Base-by-base conservation (phyloP, 2,888 invertebrate genomes). In the Acleris cristana region DNA sequence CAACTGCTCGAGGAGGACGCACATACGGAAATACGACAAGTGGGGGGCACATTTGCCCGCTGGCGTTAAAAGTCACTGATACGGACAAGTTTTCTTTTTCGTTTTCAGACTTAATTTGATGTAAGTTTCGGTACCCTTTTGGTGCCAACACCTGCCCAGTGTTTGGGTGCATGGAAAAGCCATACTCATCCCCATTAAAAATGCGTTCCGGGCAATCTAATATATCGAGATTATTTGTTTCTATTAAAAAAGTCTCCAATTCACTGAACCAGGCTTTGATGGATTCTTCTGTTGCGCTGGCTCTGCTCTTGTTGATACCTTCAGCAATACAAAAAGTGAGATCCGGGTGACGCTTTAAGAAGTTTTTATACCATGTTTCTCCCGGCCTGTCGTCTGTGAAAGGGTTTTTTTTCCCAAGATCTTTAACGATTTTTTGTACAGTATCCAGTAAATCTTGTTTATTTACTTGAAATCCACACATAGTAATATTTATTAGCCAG, bases 51-150 rank as follows among this genome's bases (percentile, higher is more conserved):
- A 76, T 65, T 21, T 75, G 51, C 4, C 79, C 72, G 58, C n/a
- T 49, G 10, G 80, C 81, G 57, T 69, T 67, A 55, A 79, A 74
- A 12, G 66, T 70, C 14, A 77, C 58, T 14, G 80, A 54, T 1
- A 79, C 77, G 5, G 80, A 81, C n/a, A 81, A 12, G 45, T 69
- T 76, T 16, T 76, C 78, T 72, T 80, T 81, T 68, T 79, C 78
- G 21, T 74, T 76, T 3, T 74, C 71, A 19, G 49, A 58, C 55
- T 68, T 70, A 30, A 74, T 59, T 30, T 67, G 23, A 65, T 75
- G 63, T 3, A 69, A n/a, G 68, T 73, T 74, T 53, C 61, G 69
- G 19, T 51, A 70, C 34, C 74, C 76, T 57, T 70, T 76, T 21
- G 73, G 72, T 18, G 68, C 76, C 23, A 76, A 66, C 23, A 77